Evolutionary conservation across 2,113 vertebrate genomes (phyloP).

Genomic region (Mobula birostris): DNA sequence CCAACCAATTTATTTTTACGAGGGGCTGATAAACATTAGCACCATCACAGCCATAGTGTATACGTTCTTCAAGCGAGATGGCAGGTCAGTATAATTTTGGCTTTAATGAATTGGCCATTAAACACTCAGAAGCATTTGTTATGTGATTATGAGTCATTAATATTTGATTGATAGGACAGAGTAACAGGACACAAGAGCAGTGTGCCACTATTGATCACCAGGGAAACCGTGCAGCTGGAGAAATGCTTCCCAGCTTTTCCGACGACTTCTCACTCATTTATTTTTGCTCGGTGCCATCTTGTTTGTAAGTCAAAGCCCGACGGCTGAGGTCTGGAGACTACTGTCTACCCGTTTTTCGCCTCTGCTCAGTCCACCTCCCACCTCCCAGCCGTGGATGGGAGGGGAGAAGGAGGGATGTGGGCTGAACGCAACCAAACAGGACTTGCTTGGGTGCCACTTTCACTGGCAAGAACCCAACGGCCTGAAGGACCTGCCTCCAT

Average conservation of each 20-base stretch:
- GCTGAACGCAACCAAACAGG: too few relatives aligned
- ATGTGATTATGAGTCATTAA: conserved; percentile 20
- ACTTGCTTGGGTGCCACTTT: too few relatives aligned
- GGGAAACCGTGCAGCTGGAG: not conserved
- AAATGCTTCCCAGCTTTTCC: not conserved
- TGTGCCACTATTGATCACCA: conserved; percentile 18
- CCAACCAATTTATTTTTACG: not conserved
- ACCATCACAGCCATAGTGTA: not conserved
- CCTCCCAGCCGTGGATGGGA: too few relatives aligned
- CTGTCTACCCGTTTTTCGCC: too few relatives aligned
- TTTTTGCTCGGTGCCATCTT: too few relatives aligned
- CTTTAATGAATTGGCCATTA: conserved; percentile 34
- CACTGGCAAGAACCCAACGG: too few relatives aligned
- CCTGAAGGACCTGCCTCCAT: too few relatives aligned
- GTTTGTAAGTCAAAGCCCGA: too few relatives aligned
- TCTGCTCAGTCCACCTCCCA: too few relatives aligned
- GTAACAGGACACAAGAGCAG: not conserved
- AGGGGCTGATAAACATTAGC: not conserved
- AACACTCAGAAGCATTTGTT: conserved; percentile 22
- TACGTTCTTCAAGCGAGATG: conserved; percentile 18
- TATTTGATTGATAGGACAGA: conserved; percentile 22
- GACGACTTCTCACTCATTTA: too few relatives aligned
- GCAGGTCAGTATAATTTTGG: not conserved
- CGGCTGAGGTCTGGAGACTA: too few relatives aligned
- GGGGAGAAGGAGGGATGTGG: too few relatives aligned